These are phyloP conservation scores for Lampris incognitus DNA, from an alignment of 2,113 vertebrate species.

Conservation along the genomic window DNA sequence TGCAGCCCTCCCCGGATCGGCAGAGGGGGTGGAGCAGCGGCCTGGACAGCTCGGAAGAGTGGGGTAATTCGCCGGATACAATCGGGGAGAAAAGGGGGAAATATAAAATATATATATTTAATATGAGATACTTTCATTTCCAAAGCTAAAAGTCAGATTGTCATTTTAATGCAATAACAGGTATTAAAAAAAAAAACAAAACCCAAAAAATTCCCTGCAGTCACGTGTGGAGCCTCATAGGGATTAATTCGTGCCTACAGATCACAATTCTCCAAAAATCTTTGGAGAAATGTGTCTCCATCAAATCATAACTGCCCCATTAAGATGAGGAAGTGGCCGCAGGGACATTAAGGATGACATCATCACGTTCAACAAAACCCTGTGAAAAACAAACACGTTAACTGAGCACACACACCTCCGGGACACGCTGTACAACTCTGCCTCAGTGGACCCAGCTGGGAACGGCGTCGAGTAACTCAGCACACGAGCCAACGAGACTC, in stretches of 20 bases:
- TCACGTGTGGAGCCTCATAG: neutral
- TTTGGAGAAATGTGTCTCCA: neutral
- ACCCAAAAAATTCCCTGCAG: neutral
- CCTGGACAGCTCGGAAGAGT: too few species aligned
- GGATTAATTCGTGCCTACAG: neutral
- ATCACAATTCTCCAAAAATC: neutral
- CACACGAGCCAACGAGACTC: neutral
- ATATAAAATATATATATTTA: neutral
- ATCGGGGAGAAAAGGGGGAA: too few species aligned
- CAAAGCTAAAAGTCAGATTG: neutral
- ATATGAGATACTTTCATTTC: neutral
- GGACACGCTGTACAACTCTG: slow-evolving; percentile 35
- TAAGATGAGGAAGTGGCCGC: slow-evolving; percentile 45
- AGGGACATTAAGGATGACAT: slow-evolving; percentile 63
- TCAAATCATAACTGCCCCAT: slow-evolving; percentile 23
- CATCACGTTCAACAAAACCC: slow-evolving; percentile 69
- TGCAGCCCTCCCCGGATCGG: too few species aligned
- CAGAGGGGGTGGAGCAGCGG: too few species aligned
- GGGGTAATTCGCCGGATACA: too few species aligned
- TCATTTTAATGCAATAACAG: too few species aligned
- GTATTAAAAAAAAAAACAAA: too few species aligned
- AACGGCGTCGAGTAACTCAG: slow-evolving; percentile 55
- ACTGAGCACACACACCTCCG: slow-evolving; percentile 40
- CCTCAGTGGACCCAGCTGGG: slow-evolving; percentile 59
- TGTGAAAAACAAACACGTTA: slow-evolving; percentile 76